Percentiles rank a stretch among this genome's conserved stretches.
phyloP scores from a whole-genome alignment of 2,797 vertebrate species.

The Eulemur coronatus region DNA sequence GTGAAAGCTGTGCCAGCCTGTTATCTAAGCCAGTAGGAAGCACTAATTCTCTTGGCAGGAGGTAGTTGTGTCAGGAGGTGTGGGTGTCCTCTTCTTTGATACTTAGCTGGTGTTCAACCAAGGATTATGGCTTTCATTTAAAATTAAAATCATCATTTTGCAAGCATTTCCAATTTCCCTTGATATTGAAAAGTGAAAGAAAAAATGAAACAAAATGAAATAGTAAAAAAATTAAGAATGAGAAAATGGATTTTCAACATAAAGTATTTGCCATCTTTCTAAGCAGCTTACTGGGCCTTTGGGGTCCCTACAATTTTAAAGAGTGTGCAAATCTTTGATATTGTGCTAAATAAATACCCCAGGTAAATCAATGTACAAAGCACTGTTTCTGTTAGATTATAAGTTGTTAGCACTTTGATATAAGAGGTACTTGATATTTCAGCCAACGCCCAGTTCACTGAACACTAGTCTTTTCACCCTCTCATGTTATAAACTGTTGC shows the following conservation, averaged over 20 bases:
- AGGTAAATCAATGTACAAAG: not conserved
- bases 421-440: conserved; percentile 65
- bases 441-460: not conserved
- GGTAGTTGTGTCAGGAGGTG: not conserved
- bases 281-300: not conserved
- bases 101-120: not conserved
- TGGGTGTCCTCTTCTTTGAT: not conserved
- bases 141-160: conserved; percentile 1
- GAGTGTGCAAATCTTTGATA: not conserved
- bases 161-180: not conserved
- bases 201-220: not conserved
- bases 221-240: not conserved
- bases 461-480: not conserved
- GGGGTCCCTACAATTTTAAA: not conserved
- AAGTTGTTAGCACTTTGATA: conserved; percentile 5
- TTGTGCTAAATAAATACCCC: not conserved
- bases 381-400: not conserved
- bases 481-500: conserved; percentile 43
- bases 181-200: not conserved
- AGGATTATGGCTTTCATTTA: not conserved
- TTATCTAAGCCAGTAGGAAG: not conserved
- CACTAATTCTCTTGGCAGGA: not conserved
- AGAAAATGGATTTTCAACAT: not conserved
- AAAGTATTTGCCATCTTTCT: not conserved
- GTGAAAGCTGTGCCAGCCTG: not conserved